phyloP scores from a whole-genome alignment of 2,888 invertebrate species.

The Brenthis daphne region DNA sequence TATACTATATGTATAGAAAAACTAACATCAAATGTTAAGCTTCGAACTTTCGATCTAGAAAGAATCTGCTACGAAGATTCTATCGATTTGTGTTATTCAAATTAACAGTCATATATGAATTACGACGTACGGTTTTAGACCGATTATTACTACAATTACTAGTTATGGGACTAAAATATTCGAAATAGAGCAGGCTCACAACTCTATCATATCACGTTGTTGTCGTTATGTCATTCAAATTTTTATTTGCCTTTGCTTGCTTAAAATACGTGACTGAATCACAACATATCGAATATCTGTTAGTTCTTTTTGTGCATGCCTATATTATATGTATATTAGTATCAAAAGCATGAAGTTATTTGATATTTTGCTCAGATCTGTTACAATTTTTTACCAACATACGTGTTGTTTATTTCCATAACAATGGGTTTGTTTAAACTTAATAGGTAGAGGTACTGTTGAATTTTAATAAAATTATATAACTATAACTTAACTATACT shows the following conservation, averaged over 20 bases:
- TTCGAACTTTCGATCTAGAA: too few species aligned
- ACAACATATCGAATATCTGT: conserved; percentile 2
- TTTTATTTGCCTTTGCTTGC: conserved; percentile 11
- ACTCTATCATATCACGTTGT: conserved; percentile 2
- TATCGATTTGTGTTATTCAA: too few species aligned
- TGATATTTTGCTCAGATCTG: conserved; percentile 11
- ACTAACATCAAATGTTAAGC: too few species aligned
- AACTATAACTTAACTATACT: not conserved
- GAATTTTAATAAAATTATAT: conserved; percentile 2
- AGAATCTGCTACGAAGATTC: too few species aligned
- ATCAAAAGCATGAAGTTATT: conserved; percentile 3
- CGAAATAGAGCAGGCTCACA: conserved; percentile 9
- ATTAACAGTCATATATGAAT: too few species aligned
- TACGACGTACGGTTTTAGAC: not conserved
- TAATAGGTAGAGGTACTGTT: conserved; percentile 44
- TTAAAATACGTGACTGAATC: conserved; percentile 7
- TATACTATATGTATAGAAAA: not conserved
- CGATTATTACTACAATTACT: not conserved
- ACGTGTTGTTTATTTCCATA: conserved; percentile 61
- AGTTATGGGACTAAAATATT: conserved; percentile 11
- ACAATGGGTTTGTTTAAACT: conserved; percentile 59
- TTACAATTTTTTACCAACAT: conserved; percentile 51
- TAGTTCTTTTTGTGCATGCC: conserved; percentile 1
- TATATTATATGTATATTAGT: conserved; percentile 3
- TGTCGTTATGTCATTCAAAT: conserved; percentile 8